These are phyloP conservation scores for Petrocephalus microphthalmus DNA, from an alignment of 2,113 vertebrate species.

Conservation along the genomic window DNA sequence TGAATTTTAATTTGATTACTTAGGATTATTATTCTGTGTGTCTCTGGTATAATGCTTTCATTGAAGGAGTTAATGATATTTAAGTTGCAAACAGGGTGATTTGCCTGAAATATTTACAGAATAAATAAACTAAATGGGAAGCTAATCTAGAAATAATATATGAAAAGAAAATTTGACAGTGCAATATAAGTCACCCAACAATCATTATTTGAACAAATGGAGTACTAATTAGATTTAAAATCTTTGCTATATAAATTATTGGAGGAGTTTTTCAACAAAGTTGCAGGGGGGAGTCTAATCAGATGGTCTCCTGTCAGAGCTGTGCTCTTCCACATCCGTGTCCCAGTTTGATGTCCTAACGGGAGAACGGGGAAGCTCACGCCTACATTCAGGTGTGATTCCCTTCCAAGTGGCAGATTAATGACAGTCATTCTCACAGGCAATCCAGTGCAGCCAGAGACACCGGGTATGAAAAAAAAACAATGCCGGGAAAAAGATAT, in stretches of 20 bases:
- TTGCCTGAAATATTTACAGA: background rate
- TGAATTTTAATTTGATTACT: background rate
- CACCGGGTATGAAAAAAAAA: background rate
- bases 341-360: background rate
- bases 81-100: background rate
- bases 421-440: background rate
- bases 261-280: background rate
- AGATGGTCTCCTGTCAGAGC: background rate
- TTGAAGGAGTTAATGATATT: background rate
- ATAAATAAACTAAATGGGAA: background rate
- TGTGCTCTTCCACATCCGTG: background rate
- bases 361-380: background rate
- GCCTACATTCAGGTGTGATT: background rate
- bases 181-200: background rate
- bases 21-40: background rate
- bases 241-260: background rate
- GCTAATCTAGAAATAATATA: conserved; percentile 1
- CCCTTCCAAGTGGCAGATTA: background rate
- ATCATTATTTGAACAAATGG: background rate
- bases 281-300: background rate
- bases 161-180: background rate
- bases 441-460: background rate
- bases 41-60: background rate
- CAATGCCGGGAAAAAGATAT: background rate
- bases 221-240: background rate